A percentile compares a stretch with the other conserved stretches of the same genome.
phyloP scores from a whole-genome alignment of 2,797 vertebrate species.

The Diglossa cyanea region DNA sequence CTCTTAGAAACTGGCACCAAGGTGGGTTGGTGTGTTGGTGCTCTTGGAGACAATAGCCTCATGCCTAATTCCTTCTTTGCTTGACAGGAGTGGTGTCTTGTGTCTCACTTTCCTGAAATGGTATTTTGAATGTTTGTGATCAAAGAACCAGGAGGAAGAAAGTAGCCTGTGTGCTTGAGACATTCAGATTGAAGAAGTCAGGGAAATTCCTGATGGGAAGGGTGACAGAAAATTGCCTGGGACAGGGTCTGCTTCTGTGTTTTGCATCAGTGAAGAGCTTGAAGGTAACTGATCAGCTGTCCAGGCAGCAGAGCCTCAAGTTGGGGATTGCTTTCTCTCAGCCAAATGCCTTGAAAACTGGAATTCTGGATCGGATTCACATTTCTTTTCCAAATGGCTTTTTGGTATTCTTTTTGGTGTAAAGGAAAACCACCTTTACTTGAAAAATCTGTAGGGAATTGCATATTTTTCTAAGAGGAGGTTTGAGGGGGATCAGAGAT shows the following conservation, averaged over 20 bases:
- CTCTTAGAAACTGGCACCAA: accelerated
- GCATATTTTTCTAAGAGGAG: not conserved
- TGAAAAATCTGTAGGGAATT: not conserved
- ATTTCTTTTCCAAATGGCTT: not conserved
- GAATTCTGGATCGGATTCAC: not conserved
- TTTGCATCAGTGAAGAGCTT: not conserved
- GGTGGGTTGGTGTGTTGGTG: not conserved
- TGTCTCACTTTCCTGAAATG: not conserved
- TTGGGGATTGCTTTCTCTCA: not conserved
- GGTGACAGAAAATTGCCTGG: not conserved
- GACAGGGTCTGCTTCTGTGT: not conserved
- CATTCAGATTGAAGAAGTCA: accelerated
- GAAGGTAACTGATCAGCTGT: not conserved
- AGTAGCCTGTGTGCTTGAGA: not conserved
- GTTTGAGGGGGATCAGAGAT: not conserved
- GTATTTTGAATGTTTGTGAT: not conserved
- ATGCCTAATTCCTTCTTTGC: not conserved
- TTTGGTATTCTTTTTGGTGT: not conserved
- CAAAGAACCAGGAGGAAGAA: not conserved
- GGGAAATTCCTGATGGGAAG: accelerated
- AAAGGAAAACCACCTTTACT: not conserved
- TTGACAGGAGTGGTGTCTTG: not conserved
- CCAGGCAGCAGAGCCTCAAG: not conserved
- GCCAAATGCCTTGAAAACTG: not conserved
- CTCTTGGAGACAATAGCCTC: not conserved